Conservation (phyloP, 2,797 vertebrate species). For the Aeoliscus strigatus region DNA sequence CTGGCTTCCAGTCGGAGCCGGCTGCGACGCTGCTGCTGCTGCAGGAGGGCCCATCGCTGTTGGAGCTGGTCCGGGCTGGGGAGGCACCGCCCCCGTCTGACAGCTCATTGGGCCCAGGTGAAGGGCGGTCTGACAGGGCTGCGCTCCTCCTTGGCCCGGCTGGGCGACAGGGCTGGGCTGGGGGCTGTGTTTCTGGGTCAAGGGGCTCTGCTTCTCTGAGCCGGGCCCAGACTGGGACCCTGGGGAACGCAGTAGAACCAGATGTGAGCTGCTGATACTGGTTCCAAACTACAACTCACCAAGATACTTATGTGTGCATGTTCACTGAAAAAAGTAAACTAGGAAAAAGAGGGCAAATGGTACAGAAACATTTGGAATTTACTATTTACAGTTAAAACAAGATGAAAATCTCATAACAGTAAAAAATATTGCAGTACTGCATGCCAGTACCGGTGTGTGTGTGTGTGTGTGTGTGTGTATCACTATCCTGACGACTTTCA, state of each 20-base stretch:
- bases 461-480: too few relatives aligned
- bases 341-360: too few relatives aligned
- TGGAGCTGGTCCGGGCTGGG: slow-evolving; percentile 57
- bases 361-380: too few relatives aligned
- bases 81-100: slow-evolving; percentile 57
- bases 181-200: slow-evolving; percentile 94
- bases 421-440: too few relatives aligned
- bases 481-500: too few relatives aligned
- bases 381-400: too few relatives aligned
- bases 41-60: slow-evolving; percentile 51
- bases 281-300: too few relatives aligned
- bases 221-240: slow-evolving; percentile 91
- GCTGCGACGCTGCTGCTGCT: slow-evolving; percentile 55
- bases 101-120: slow-evolving; percentile 52
- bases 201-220: slow-evolving; percentile 96
- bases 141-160: slow-evolving; percentile 69
- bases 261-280: too few relatives aligned
- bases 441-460: too few relatives aligned
- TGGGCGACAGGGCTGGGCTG: slow-evolving; percentile 86
- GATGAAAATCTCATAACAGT: too few relatives aligned
- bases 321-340: too few relatives aligned
- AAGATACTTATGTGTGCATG: too few relatives aligned
- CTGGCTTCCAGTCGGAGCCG: slow-evolving; percentile 53
- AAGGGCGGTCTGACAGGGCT: slow-evolving; percentile 53
- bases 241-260: slow-evolving; percentile 47